phyloP scores from a whole-genome alignment of 2,888 invertebrate genomes.

The Antheraea assamensis region DNA sequence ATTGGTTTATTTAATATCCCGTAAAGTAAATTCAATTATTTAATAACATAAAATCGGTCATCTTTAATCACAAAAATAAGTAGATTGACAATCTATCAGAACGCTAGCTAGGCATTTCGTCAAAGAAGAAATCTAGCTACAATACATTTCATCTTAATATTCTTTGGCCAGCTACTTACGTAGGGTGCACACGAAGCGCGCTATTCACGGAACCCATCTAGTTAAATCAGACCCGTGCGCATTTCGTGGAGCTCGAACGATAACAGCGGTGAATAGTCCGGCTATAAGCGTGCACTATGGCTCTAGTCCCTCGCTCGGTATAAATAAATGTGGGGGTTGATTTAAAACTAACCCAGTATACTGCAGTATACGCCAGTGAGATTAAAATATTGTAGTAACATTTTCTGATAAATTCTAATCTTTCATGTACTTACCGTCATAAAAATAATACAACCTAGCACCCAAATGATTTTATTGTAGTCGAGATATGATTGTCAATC shows the following conservation, averaged over 20 bases:
- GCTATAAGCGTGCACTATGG: slow-evolving; percentile 7
- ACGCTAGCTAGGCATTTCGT: too few species aligned
- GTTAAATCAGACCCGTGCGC: slow-evolving; percentile 45
- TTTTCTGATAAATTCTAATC: background rate
- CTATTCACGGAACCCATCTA: slow-evolving; percentile 44
- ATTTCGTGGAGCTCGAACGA: slow-evolving; percentile 28
- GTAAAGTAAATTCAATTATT: too few species aligned
- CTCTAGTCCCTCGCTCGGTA: background rate
- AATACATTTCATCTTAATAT: slow-evolving; percentile 22
- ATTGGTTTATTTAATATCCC: too few species aligned
- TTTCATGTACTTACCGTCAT: too few species aligned
- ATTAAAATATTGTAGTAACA: background rate
- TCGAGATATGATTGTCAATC: too few species aligned
- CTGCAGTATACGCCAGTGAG: background rate
- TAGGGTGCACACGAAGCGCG: slow-evolving; percentile 39
- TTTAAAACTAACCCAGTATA: slow-evolving; percentile 3
- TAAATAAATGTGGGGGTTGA: slow-evolving; percentile 8
- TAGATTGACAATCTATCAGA: background rate
- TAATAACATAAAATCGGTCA: too few species aligned
- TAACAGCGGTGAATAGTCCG: slow-evolving; percentile 38
- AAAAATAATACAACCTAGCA: too few species aligned
- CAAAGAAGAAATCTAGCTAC: too few species aligned
- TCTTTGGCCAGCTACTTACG: slow-evolving; percentile 32
- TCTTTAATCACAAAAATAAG: too few species aligned
- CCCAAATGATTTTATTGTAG: too few species aligned